A percentile compares a stretch with the other conserved stretches of the same genome.
Conservation (phyloP, 2,888 invertebrate genomes). For the Ceratothoa steindachneri region DNA sequence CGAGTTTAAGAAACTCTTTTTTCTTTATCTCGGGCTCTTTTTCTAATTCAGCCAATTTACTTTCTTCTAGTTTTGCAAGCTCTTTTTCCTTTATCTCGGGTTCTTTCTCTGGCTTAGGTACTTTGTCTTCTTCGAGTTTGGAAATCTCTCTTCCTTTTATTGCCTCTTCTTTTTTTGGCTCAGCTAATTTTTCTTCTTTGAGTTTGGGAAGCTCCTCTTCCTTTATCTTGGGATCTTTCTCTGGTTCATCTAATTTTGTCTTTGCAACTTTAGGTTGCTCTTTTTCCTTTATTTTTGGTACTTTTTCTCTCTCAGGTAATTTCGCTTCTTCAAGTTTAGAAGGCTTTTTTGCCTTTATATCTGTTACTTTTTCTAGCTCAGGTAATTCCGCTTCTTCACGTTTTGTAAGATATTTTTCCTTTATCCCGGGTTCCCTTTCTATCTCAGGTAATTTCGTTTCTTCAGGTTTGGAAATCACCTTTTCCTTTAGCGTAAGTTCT, state of each 20-base stretch:
- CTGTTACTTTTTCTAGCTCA: background rate
- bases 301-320: background rate
- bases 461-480: background rate
- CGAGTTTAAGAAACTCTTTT: background rate
- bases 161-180: conserved; percentile 24
- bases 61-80: background rate
- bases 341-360: background rate
- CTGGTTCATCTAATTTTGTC: background rate
- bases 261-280: background rate
- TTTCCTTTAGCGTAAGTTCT: background rate
- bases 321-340: background rate
- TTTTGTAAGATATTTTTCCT: background rate
- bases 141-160: conserved; percentile 16
- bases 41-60: background rate
- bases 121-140: background rate
- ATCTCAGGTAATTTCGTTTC: background rate
- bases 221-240: conserved; percentile 16
- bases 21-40: background rate
- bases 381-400: too few relatives aligned
- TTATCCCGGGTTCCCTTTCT: background rate
- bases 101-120: background rate
- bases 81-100: background rate
- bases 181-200: conserved; percentile 24
- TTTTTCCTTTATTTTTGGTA: background rate
- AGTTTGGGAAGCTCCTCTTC: conserved; percentile 19